These are phyloP conservation scores for Andrena dorsata DNA, from an alignment of 2,888 invertebrate species.

Conservation along the genomic window DNA sequence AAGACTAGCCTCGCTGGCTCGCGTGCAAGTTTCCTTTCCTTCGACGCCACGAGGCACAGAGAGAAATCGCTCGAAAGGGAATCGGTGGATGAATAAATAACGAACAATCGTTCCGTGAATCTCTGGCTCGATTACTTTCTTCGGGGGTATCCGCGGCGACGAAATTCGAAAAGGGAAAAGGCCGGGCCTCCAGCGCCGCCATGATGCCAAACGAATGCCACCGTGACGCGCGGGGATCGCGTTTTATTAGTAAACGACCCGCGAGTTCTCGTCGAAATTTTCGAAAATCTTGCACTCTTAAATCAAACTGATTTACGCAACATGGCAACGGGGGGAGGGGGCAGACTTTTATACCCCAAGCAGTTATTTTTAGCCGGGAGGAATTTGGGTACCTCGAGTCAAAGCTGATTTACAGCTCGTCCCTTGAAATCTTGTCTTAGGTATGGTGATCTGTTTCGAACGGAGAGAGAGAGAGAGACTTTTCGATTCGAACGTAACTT, in stretches of 20 bases:
- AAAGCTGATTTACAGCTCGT: slow-evolving; percentile 14
- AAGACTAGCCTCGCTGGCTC: slow-evolving; percentile 9
- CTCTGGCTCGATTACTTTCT: too few relatives aligned
- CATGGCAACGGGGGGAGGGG: background rate
- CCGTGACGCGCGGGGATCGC: too few relatives aligned
- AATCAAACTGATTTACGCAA: slow-evolving; percentile 27
- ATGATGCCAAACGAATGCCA: too few relatives aligned
- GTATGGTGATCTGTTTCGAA: background rate
- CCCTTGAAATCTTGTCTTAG: background rate
- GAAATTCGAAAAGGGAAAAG: too few relatives aligned
- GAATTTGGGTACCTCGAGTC: slow-evolving; percentile 18
- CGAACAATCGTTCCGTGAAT: too few relatives aligned
- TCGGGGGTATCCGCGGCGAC: too few relatives aligned
- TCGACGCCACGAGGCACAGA: background rate
- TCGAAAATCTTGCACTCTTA: slow-evolving; percentile 13
- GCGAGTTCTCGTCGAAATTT: slow-evolving; percentile 1
- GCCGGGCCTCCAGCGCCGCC: too few relatives aligned
- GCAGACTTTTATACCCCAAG: background rate
- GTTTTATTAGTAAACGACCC: too few relatives aligned
- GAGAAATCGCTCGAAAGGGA: background rate
- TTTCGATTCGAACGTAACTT: too few relatives aligned
- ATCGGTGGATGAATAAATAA: too few relatives aligned
- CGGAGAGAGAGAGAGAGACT: too few relatives aligned
- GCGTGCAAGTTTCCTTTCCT: background rate
- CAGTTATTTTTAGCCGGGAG: slow-evolving; percentile 35